These are phyloP conservation scores for Mesocentrotus franciscanus DNA, from an alignment of 53 echinoderm and acorn worm genomes.

Conservation along the genomic window DNA sequence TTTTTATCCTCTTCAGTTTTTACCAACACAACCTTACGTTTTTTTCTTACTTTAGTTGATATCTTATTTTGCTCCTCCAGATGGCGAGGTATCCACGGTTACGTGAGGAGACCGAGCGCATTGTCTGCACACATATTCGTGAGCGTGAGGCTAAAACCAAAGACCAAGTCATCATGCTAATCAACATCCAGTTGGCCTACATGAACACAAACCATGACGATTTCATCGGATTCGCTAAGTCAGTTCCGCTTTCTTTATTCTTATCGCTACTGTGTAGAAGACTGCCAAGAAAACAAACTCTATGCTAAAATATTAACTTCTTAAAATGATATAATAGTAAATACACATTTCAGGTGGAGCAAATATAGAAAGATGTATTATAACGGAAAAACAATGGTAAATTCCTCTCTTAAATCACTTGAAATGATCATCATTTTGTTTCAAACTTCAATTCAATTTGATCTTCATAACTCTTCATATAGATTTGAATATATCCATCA, in stretches of 20 bases:
- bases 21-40: no score
- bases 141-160: slow-evolving; percentile 90
- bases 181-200: slow-evolving; percentile 94
- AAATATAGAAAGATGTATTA: not conserved
- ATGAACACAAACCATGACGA: slow-evolving; percentile 99
- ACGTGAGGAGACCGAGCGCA: slow-evolving; percentile 96
- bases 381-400: no score
- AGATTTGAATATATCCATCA: no score
- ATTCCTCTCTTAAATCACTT: no score
- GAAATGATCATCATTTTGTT: no score
- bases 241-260: slow-evolving; percentile 44
- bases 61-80: slow-evolving; percentile 40
- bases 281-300: not conserved
- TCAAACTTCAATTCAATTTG: no score
- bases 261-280: not conserved
- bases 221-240: slow-evolving; percentile 97
- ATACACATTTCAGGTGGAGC: no score
- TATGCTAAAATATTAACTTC: not conserved
- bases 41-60: no score
- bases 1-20: no score
- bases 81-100: slow-evolving; percentile 93
- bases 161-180: slow-evolving; percentile 80
- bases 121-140: slow-evolving; percentile 89
- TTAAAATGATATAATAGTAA: not conserved
- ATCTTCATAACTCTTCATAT: no score